Evolutionary conservation across 2,113 vertebrate species (phyloP).

Genomic region (Athene noctua): DNA sequence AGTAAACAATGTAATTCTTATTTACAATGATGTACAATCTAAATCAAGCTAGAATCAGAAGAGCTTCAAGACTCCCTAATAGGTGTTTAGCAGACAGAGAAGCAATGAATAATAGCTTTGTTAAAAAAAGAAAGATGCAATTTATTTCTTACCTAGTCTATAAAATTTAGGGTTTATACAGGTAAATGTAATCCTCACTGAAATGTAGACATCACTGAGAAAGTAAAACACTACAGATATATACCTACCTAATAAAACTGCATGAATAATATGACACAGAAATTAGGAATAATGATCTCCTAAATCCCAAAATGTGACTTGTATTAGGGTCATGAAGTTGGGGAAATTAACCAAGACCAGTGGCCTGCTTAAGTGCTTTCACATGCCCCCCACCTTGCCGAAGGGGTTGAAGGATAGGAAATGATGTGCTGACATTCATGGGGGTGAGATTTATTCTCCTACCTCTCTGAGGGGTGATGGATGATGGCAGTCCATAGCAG

Average conservation of each 20-base stretch:
- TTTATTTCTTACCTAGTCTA: neutral
- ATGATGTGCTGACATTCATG: neutral
- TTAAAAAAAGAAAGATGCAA: neutral
- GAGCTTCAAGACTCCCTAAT: neutral
- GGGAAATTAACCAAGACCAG: neutral
- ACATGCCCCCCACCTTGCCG: accelerated
- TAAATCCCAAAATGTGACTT: neutral
- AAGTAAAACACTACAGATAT: neutral
- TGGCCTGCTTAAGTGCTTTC: neutral
- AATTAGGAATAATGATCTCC: neutral
- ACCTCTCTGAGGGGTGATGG: neutral
- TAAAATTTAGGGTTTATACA: neutral
- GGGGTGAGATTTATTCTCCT: neutral
- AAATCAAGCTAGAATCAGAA: neutral
- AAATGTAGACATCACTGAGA: neutral
- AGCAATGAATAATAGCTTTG: neutral
- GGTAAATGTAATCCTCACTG: neutral
- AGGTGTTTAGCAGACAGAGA: neutral
- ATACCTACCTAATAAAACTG: neutral
- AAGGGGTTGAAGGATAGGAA: neutral
- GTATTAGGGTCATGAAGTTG: neutral
- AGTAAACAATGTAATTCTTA: neutral
- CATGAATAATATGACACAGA: neutral
- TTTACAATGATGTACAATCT: neutral
- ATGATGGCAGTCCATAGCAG: neutral